Base-by-base conservation (phyloP, 2,888 invertebrate genomes). In the Helobdella robusta region DNA sequence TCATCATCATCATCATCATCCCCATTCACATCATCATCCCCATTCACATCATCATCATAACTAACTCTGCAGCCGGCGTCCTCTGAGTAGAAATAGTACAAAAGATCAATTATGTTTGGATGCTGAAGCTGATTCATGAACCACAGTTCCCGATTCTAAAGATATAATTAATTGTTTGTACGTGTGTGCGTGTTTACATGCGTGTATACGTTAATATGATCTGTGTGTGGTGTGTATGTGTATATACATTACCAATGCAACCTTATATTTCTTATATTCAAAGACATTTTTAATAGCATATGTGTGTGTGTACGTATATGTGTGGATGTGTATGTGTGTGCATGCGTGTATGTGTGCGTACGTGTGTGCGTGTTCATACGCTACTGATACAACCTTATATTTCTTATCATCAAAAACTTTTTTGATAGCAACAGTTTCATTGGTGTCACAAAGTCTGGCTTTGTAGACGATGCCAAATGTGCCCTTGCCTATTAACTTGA, bases 401-500 rank as follows among this genome's bases (percentile, higher is more conserved):
- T 98, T 86, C 83, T 97, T 97, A 83, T 98, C 98, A 84, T 99
- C 98, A 80, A 99, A 87, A 83, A 97, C 95, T 84, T 98, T 97
- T 83, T 98, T 99, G 83, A 99, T 98, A 79, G 98, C 98, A 78
- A 99, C 95, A 83, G 92, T 86, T 82, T 97, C 95, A 75, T 88
- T 89, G 75, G 89, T 89, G 83, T 94, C 94, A 82, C 91, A 90
- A 75, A 97, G 84, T 83, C 91, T 93, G 76, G 98, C 98, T 82
- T 95, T 94, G 84, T 97, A 98, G 72, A 98, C 98, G 81, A 98
- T 97, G 74, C 98, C 98, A 84, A 98, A 99, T 83, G 95, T 95
- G 82, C 98, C 98, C 85, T 98, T 98, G 75, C 98, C 98, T 81
- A 99, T 98, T 75, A 98, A 91, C 85, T 94, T 97, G 82, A 94